Conservation (phyloP, 2,888 invertebrate species). For the Orchesellides sinensis region DNA sequence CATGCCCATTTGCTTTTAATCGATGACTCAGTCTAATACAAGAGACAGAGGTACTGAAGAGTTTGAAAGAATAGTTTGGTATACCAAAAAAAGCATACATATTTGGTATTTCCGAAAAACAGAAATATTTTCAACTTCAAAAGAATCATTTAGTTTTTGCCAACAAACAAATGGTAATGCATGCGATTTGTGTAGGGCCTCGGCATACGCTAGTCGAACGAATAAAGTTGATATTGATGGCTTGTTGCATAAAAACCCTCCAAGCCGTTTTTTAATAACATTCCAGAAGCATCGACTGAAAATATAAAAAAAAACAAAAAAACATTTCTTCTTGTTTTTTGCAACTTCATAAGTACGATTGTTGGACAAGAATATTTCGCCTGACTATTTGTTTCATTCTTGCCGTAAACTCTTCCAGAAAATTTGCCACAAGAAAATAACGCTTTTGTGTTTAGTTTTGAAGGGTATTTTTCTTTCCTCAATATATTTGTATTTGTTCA, state of each 20-base stretch:
- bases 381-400: constrained; percentile 8
- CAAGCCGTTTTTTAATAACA: constrained; percentile 1
- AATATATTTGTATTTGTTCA: too few relatives aligned
- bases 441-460: not conserved
- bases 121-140: too few relatives aligned
- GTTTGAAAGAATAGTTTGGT: too few relatives aligned
- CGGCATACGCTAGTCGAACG: not conserved
- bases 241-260: not conserved
- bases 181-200: too few relatives aligned
- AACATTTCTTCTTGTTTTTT: not conserved
- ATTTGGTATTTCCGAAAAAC: too few relatives aligned
- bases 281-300: not conserved
- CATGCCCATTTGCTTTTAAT: too few relatives aligned
- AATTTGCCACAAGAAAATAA: constrained; percentile 28
- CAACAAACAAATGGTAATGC: too few relatives aligned
- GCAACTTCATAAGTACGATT: not conserved
- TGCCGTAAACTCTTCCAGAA: constrained; percentile 27
- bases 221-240: not conserved
- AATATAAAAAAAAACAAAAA: not conserved
- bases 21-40: too few relatives aligned
- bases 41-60: too few relatives aligned
- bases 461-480: not conserved
- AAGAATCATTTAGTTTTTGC: too few relatives aligned
- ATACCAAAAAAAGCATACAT: too few relatives aligned
- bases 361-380: constrained; percentile 8